Evolutionary conservation across 2,888 invertebrate species (phyloP), one percentile per base, ranked within the genome.

Genomic region (Xestia c-nigrum): DNA sequence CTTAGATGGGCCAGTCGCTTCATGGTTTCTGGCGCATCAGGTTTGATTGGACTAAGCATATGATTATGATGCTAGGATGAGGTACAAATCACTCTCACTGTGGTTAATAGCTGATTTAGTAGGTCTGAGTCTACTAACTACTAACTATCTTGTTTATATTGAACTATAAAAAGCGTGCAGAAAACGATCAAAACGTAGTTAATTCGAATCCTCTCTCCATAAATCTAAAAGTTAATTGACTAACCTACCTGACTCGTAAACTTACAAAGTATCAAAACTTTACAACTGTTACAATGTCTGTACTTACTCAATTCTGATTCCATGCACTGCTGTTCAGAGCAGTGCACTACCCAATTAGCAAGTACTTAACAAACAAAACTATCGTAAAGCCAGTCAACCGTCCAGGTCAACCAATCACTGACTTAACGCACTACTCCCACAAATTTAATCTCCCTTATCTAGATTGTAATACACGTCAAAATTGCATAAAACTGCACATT

Each of bases 371-470:
- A 86, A 86, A 82, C 79, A 74, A 79, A 86, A 76, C 59, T 84
- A 84, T 83, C 73, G 76, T 83, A 76, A 81, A 87, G 19, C 67
- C 78, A 76, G 74, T 78, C 66, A 75, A 46, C 64, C 72, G 38
- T 52, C 72, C 75, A 77, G 47, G 65, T 70, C 72, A 47, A 74
- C 75, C 71, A 79, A 73, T 76, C 63, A 65, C 52, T 78, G 75
- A 82, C 76, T 74, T 77, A 78, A 85, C 68, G 59, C 19, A n/a
- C 61, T 61, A 24, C 47, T 16, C 40, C 31, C 55, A 78, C 72
- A 82, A 80, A 78, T 80, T 69, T 86, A 80, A 83, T 87, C 75
- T 80, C 40, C 38, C 65, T 84, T 80, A 84, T 84, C 81, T 78
- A 78, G 71, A 87, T 85, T 84, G 77, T 78, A 46, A 46, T 76